Base-by-base conservation (phyloP, 2,113 vertebrate genomes). In the Channa maculata region DNA sequence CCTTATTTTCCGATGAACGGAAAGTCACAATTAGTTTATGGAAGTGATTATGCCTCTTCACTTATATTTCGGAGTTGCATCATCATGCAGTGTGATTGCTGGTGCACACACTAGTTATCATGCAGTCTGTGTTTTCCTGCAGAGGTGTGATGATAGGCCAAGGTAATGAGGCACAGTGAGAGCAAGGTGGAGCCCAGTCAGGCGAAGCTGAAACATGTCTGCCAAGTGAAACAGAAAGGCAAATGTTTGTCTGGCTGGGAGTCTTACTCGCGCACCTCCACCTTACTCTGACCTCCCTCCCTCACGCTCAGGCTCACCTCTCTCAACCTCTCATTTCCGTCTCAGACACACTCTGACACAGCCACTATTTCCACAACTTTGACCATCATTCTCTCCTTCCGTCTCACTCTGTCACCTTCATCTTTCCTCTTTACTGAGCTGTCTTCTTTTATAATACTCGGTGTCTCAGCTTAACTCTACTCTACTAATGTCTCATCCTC, bases 101-200 rank as follows among this genome's bases (percentile, higher is more conserved):
- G 6, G 13, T 6, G 44, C 14, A 4, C 33, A 2, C 24, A 24
- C 24, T 71, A 36, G 66, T 82, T 87, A 63, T 79, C 52, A 83
- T 83, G 71, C 93, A 79, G 87, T 12, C 0, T 45, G 65, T 15
- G 11, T 72, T 65, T 13, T 83, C 80, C 59, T 83, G 70, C 77
- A 46, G 70, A 67, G 80, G 63, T 61, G 79, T 65, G 73, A 84
- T 85, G 75, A 90, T 86, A 82, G 85, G 67, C 63, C 80, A 37
- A 79, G 76, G 85, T 93, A 92, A 91, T 83, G 87, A 88, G 85
- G 77, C 88, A 78, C 79, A 8, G 67, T 72, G 82, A 88, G 79
- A 75, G 81, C 83, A 77, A 84, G 84, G 86, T 79, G 88, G 82
- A 77, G 84, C 71, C 80, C 89, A 79, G 75, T 86, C 86, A 86